Evolutionary conservation across 2,113 vertebrate genomes (phyloP).

Genomic region (Muntiacus muntjak): DNA sequence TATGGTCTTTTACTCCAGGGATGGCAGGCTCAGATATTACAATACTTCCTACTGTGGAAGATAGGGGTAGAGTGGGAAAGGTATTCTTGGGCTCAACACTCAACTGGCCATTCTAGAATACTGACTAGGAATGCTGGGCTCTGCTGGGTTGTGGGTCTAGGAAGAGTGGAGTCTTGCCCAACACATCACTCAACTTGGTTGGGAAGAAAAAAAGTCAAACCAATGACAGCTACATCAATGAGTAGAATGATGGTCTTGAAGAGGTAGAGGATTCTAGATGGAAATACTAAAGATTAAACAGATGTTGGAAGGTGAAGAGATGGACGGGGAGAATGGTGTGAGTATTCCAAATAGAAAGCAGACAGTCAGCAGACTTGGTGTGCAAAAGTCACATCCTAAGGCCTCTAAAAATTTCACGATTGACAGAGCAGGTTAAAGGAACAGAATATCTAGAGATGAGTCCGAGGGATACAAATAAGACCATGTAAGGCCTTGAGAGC

Average conservation of each 20-base stretch:
- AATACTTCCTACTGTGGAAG: not conserved
- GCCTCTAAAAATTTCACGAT: not conserved
- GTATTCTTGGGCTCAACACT: not conserved
- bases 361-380: not conserved
- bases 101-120: not conserved
- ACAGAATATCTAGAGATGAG: not conserved
- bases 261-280: not conserved
- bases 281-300: not conserved
- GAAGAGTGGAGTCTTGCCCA: not conserved
- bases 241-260: not conserved
- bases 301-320: not conserved
- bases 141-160: not conserved
- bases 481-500: not conserved
- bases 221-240: not conserved
- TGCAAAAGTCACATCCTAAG: not conserved
- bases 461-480: not conserved
- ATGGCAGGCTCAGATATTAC: not conserved
- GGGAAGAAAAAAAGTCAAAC: not conserved
- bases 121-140: not conserved
- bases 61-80: not conserved
- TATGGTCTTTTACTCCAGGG: conserved; percentile 23
- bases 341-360: not conserved
- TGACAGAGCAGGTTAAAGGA: not conserved
- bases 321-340: not conserved
- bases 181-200: not conserved